These are phyloP conservation scores for Agrotis segetum DNA, from an alignment of 2,888 invertebrate genomes.

Conservation along the genomic window DNA sequence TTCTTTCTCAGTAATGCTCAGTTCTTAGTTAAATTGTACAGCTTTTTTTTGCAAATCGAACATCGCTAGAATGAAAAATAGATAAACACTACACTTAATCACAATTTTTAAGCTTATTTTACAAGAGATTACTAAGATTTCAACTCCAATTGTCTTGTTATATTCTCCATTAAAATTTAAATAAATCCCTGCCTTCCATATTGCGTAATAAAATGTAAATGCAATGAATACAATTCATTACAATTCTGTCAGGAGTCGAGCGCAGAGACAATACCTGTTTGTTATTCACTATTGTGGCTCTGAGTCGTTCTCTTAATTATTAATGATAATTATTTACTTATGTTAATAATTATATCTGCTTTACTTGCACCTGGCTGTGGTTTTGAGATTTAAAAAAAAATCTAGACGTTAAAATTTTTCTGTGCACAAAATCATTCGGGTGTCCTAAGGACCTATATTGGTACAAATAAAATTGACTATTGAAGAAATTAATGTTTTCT, in stretches of 20 bases:
- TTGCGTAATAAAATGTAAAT: constrained; percentile 26
- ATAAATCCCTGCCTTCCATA: constrained; percentile 2
- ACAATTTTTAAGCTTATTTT: background rate
- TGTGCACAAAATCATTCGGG: too few relatives aligned
- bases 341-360: constrained; percentile 8
- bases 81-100: too few relatives aligned
- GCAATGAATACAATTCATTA: constrained; percentile 34
- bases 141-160: background rate
- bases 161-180: constrained; percentile 10
- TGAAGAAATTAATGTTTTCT: too few relatives aligned
- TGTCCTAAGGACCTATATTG: too few relatives aligned
- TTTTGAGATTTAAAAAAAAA: background rate
- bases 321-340: constrained; percentile 27
- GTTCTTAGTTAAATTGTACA: too few relatives aligned
- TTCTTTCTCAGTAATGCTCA: too few relatives aligned
- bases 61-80: too few relatives aligned
- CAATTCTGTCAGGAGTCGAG: constrained; percentile 2
- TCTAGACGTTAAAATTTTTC: too few relatives aligned
- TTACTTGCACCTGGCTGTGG: constrained; percentile 10
- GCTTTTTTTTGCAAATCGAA: too few relatives aligned
- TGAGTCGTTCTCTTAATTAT: constrained; percentile 18
- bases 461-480: too few relatives aligned
- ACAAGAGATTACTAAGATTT: background rate
- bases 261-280: constrained; percentile 42
- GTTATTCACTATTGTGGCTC: constrained; percentile 42